Conservation (phyloP, 2,888 invertebrate species). For the Linyphia triangularis region DNA sequence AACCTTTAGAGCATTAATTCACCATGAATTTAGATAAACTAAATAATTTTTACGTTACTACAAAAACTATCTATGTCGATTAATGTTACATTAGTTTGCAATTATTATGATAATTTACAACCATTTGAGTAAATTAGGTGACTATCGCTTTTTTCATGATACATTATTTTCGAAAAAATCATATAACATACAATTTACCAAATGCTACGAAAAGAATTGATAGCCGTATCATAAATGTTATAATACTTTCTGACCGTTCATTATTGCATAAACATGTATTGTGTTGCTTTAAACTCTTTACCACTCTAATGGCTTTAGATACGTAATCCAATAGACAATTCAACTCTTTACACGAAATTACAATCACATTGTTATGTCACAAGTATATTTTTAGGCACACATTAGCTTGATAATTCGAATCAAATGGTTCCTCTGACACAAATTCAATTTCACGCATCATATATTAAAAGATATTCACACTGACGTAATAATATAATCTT, state of each 20-base stretch:
- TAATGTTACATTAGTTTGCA: no score
- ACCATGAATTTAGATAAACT: no score
- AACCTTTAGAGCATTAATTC: no score
- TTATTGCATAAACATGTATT: not conserved
- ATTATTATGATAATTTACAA: no score
- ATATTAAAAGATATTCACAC: not conserved
- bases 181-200: not conserved
- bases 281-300: no score
- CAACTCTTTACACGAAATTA: not conserved
- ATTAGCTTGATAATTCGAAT: not conserved
- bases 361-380: not conserved
- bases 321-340: not conserved
- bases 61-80: no score
- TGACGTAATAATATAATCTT: not conserved
- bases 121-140: no score
- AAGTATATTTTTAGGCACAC: not conserved
- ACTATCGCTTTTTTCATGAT: no score
- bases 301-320: no score
- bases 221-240: not conserved
- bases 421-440: not conserved
- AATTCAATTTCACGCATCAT: slow-evolving; percentile 17
- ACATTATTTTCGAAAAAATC: not conserved
- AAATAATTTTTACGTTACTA: no score
- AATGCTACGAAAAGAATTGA: not conserved
- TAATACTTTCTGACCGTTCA: not conserved